Conservation (phyloP, 2,113 vertebrate genomes). For the Oreochromis niloticus region DNA sequence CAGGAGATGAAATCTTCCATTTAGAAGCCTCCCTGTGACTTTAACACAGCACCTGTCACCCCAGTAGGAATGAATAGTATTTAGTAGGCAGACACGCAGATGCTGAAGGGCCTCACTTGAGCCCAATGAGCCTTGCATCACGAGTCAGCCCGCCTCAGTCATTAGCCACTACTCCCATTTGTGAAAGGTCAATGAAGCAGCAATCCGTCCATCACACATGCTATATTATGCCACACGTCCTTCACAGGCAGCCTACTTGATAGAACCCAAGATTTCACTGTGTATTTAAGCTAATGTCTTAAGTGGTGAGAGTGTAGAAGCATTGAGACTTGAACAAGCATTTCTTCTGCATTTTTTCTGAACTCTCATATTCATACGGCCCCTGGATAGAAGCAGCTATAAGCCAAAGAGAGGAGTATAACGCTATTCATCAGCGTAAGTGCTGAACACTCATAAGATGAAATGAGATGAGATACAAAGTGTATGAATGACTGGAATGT, state of each 20-base stretch:
- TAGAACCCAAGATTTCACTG: neutral
- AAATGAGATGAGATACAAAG: neutral
- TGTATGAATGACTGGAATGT: neutral
- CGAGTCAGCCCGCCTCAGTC: conserved; percentile 2
- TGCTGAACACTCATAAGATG: conserved; percentile 1
- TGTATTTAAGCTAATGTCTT: conserved; percentile 23
- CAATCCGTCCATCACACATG: neutral
- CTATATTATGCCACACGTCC: neutral
- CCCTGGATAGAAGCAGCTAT: neutral
- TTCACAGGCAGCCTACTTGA: conserved; percentile 20
- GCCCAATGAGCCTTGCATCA: conserved; percentile 32
- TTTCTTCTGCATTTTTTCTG: neutral
- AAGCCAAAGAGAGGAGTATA: neutral
- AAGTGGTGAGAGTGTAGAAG: neutral
- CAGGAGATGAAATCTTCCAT: neutral
- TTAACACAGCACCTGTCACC: neutral
- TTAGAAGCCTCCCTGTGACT: neutral
- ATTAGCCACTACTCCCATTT: conserved; percentile 41
- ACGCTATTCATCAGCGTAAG: conserved; percentile 18
- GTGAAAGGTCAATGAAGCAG: conserved; percentile 28
- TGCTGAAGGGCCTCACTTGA: conserved; percentile 7
- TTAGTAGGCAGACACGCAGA: conserved; percentile 3
- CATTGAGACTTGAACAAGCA: neutral
- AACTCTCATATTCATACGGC: neutral
- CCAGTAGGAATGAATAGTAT: neutral